phyloP scores from a whole-genome alignment of 2,888 invertebrate species.

The Chrysodeixis includens region DNA sequence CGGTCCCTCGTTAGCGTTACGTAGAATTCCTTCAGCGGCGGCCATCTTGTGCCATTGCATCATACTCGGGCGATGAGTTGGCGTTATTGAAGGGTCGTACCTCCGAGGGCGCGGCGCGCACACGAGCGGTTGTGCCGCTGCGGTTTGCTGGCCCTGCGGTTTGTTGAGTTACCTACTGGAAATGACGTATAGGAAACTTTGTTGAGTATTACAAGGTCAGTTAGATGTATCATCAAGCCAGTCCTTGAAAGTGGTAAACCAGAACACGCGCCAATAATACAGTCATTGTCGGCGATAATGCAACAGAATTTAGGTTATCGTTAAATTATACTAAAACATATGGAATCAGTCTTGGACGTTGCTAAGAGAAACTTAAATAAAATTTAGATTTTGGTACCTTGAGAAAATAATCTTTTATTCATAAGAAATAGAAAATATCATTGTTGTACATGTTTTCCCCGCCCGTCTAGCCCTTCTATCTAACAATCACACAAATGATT shows the following conservation, averaged over 20 bases:
- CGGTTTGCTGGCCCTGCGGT: constrained; percentile 6
- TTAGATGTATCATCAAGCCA: not conserved
- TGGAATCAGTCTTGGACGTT: too few species aligned
- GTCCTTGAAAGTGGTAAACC: not conserved
- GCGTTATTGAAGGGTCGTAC: constrained; percentile 52
- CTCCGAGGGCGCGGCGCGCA: constrained; percentile 24
- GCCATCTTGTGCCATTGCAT: constrained; percentile 58
- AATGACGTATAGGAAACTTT: not conserved
- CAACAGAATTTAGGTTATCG: too few species aligned
- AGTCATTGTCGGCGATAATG: too few species aligned
- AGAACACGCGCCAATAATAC: too few species aligned
- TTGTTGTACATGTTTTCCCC: constrained; percentile 10
- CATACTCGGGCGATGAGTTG: constrained; percentile 55
- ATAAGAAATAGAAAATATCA: not conserved
- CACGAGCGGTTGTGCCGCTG: constrained; percentile 34
- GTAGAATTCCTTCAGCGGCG: constrained; percentile 35
- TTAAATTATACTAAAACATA: too few species aligned
- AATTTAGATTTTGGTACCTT: too few species aligned
- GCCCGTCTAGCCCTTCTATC: constrained; percentile 44
- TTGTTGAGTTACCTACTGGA: not conserved
- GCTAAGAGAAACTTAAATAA: too few species aligned
- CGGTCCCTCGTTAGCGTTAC: constrained; percentile 41
- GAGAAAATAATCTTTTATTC: too few species aligned
- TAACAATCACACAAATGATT: constrained; percentile 70
- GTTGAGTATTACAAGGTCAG: not conserved